Conservation (phyloP, 2,888 invertebrate species). For the Nineta flava region DNA sequence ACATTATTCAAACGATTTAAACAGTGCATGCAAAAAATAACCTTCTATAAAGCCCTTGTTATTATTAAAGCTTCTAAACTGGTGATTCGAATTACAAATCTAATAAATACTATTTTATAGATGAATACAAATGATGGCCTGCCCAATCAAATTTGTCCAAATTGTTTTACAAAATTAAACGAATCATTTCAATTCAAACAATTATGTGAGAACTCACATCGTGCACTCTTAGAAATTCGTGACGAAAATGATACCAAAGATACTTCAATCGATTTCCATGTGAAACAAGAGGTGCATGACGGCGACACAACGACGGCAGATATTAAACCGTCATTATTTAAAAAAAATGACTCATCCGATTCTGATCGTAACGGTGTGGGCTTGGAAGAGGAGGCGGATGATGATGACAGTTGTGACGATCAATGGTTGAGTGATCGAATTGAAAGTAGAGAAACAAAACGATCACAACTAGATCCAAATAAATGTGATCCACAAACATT, state of each 20-base stretch:
- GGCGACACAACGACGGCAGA: too few species aligned
- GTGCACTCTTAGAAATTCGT: background rate
- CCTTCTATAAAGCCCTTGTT: too few species aligned
- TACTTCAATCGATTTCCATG: background rate
- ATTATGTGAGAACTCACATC: slow-evolving; percentile 8
- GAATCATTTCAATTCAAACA: slow-evolving; percentile 7
- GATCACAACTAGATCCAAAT: background rate
- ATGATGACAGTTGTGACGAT: background rate
- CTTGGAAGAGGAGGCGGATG: too few species aligned
- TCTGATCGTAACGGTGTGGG: background rate
- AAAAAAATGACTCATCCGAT: too few species aligned
- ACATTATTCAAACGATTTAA: too few species aligned
- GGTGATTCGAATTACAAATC: too few species aligned
- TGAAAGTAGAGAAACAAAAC: background rate
- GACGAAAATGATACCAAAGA: background rate
- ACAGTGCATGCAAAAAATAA: too few species aligned
- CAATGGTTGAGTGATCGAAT: background rate
- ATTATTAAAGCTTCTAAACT: too few species aligned
- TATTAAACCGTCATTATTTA: background rate
- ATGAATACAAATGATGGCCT: slow-evolving; percentile 5
- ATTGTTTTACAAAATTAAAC: slow-evolving; percentile 7
- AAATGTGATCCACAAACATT: background rate
- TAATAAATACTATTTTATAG: background rate
- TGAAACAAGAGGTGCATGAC: background rate
- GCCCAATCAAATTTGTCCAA: slow-evolving; percentile 5